phyloP scores from a whole-genome alignment of 2,113 vertebrate species.

The Deroptyus accipitrinus region DNA sequence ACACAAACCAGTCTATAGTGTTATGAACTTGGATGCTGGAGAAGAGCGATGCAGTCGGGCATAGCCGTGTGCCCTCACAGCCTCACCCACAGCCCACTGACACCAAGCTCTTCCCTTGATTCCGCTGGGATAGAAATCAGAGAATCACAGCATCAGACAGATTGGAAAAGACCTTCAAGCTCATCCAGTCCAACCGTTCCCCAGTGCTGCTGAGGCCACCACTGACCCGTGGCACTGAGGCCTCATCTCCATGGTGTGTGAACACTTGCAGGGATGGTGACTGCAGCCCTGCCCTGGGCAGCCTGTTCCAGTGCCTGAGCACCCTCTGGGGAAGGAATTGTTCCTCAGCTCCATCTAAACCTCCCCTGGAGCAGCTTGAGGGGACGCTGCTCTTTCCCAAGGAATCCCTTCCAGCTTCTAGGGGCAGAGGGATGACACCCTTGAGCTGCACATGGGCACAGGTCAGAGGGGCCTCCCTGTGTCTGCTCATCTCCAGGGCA shows the following conservation, averaged over 20 bases:
- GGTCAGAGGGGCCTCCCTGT: background rate
- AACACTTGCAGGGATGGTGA: background rate
- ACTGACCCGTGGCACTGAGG: background rate
- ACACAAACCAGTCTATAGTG: background rate
- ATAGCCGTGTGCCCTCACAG: background rate
- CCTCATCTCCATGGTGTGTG: background rate
- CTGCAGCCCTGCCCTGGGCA: background rate
- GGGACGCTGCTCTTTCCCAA: background rate
- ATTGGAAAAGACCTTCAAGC: background rate
- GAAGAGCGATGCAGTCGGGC: fast-evolving
- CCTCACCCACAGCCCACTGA: fast-evolving
- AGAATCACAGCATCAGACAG: background rate
- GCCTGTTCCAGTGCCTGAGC: background rate
- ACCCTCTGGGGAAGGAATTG: background rate
- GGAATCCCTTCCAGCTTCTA: no score
- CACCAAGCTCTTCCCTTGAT: background rate
- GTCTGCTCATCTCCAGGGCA: fast-evolving
- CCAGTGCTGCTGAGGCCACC: background rate
- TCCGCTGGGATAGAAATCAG: background rate
- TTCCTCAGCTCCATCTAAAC: background rate
- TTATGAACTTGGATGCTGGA: background rate
- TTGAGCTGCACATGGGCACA: fast-evolving
- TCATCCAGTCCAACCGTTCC: background rate
- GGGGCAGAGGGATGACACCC: background rate
- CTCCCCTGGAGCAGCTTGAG: background rate